These are phyloP conservation scores for Pandemis corylana DNA, from an alignment of 2,888 invertebrate species.

Conservation along the genomic window DNA sequence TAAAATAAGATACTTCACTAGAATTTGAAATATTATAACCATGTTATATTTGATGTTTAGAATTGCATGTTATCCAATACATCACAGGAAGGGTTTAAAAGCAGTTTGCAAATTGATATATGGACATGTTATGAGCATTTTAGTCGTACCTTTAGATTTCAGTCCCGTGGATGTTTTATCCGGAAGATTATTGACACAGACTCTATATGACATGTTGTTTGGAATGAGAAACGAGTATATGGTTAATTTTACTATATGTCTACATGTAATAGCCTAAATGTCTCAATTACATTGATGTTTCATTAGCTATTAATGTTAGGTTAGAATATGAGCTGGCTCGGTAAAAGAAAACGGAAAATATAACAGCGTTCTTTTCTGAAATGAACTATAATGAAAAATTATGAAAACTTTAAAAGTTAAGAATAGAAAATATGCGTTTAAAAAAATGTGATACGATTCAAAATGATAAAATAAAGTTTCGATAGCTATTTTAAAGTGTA, in stretches of 20 bases:
- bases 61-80: not conserved
- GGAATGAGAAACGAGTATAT: not conserved
- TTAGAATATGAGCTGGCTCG: slow-evolving; percentile 4
- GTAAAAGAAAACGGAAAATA: not conserved
- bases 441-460: not conserved
- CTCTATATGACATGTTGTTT: not conserved
- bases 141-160: not conserved
- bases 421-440: not conserved
- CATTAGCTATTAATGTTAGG: slow-evolving; percentile 16
- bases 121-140: not conserved
- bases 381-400: not conserved
- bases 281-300: slow-evolving; percentile 20
- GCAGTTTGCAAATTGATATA: not conserved
- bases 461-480: not conserved
- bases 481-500: not conserved
- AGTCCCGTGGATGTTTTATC: not conserved
- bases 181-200: not conserved
- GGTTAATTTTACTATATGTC: slow-evolving; percentile 10
- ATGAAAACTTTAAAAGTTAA: not conserved
- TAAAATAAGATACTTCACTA: not conserved
- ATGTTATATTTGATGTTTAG: not conserved
- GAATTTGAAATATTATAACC: not conserved
- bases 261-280: slow-evolving; percentile 24
- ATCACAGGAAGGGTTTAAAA: not conserved
- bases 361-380: not conserved